phyloP scores from a whole-genome alignment of 2,113 vertebrate genomes.

The Lanius ludovicianus region DNA sequence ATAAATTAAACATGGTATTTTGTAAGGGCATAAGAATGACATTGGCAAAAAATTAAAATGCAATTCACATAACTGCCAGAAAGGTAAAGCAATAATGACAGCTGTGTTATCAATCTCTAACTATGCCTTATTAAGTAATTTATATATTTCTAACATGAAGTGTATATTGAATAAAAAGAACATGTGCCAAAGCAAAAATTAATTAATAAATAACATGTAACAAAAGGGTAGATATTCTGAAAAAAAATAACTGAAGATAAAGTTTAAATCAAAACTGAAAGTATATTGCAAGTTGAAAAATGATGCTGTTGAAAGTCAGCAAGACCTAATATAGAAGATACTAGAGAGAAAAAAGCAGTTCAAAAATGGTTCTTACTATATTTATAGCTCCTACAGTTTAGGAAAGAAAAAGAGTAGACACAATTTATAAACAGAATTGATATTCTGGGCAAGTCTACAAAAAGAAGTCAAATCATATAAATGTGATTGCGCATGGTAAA shows the following conservation, averaged over 20 bases:
- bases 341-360: neutral
- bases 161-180: neutral
- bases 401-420: neutral
- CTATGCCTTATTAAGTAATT: neutral
- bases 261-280: conserved; percentile 14
- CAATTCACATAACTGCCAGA: neutral
- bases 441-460: conserved; percentile 45
- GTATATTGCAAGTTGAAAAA: neutral
- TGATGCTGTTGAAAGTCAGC: neutral
- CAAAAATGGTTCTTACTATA: neutral
- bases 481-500: neutral
- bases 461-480: conserved; percentile 41
- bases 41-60: neutral
- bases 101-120: neutral
- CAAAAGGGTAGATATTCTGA: neutral
- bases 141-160: neutral
- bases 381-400: neutral
- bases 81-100: neutral
- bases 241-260: conserved; percentile 19
- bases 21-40: neutral
- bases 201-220: neutral
- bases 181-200: neutral
- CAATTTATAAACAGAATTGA: conserved; percentile 28
- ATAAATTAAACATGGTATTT: neutral
- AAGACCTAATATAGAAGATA: neutral